Evolutionary conservation across 2,113 vertebrate species (phyloP).

Genomic region (Urocitellus parryii): DNA sequence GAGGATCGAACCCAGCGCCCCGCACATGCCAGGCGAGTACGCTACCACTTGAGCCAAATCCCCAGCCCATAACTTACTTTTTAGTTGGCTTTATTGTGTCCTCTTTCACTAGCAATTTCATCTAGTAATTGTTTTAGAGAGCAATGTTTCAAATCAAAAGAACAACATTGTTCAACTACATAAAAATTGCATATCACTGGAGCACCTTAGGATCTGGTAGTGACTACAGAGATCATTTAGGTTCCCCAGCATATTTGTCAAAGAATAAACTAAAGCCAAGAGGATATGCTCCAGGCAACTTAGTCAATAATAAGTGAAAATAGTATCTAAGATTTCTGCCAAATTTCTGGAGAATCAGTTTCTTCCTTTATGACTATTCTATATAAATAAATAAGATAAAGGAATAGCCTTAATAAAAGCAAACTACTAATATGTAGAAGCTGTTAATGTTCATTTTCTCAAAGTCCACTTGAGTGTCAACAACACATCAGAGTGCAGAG

Average conservation of each 20-base stretch:
- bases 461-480: not conserved
- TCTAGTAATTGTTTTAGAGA: not conserved
- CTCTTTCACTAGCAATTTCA: not conserved
- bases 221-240: not conserved
- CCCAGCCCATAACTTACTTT: not conserved
- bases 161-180: not conserved
- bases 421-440: not conserved
- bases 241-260: not conserved
- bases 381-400: not conserved
- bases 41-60: no score
- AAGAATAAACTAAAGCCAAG: not conserved
- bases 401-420: not conserved
- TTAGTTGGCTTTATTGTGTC: not conserved
- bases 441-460: not conserved
- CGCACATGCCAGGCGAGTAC: no score
- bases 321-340: not conserved
- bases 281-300: not conserved
- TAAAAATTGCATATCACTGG: not conserved
- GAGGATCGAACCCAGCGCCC: no score
- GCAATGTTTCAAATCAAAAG: not conserved
- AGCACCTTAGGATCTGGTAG: not conserved
- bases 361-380: not conserved
- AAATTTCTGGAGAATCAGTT: constrained; percentile 31
- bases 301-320: not conserved
- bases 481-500: not conserved